These are phyloP conservation scores for Globodera rostochiensis DNA, from an alignment of 1,140 invertebrate genomes.

Conservation along the genomic window DNA sequence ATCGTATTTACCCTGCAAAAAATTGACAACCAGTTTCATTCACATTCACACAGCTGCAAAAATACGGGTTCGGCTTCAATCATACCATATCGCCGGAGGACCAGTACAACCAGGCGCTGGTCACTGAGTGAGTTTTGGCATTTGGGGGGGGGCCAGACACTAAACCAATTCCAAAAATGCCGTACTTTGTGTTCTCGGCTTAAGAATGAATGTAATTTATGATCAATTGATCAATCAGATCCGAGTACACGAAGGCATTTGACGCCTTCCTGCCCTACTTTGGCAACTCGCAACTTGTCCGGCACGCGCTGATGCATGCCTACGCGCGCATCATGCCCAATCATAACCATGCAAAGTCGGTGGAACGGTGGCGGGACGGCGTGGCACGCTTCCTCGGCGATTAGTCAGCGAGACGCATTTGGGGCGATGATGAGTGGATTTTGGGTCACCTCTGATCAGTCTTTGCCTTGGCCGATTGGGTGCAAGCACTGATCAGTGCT, in stretches of 20 bases:
- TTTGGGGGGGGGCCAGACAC: conserved; percentile 18
- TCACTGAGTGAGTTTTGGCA: conserved; percentile 49
- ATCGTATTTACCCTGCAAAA: no score
- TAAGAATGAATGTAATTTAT: no score
- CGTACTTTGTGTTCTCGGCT: not conserved
- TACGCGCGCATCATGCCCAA: conserved; percentile 52
- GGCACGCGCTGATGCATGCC: conserved; percentile 63
- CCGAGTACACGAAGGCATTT: conserved; percentile 57
- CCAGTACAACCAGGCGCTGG: conserved; percentile 57
- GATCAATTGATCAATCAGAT: conserved; percentile 12
- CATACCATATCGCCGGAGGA: conserved; percentile 69
- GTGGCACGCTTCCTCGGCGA: conserved; percentile 80
- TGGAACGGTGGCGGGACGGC: conserved; percentile 56
- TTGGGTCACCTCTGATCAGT: conserved; percentile 75
- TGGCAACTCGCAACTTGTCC: conserved; percentile 56
- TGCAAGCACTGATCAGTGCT: not conserved
- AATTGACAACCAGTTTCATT: no score
- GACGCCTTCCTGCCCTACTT: conserved; percentile 65
- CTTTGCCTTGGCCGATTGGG: conserved; percentile 68
- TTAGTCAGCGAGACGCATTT: conserved; percentile 67
- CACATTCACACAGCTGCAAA: conserved; percentile 32
- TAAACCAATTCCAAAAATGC: conserved; percentile 11
- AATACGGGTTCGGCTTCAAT: conserved; percentile 88
- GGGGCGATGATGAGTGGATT: no score
- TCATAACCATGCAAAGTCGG: conserved; percentile 18